Base-by-base conservation (phyloP, 1,140 invertebrate species). In the Drosophila pachea region DNA sequence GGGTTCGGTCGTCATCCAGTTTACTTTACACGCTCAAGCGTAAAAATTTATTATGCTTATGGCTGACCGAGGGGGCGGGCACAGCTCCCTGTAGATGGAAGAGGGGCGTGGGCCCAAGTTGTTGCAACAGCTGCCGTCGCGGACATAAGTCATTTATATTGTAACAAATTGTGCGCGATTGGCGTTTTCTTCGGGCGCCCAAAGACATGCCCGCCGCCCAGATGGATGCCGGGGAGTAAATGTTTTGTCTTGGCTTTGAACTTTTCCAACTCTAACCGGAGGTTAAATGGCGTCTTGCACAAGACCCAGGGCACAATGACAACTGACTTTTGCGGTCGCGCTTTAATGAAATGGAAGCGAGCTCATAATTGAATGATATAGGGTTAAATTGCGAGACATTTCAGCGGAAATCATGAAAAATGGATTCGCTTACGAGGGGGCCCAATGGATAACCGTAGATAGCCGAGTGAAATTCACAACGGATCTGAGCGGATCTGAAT, bases 1-100 rank as follows among this genome's bases (percentile, higher is more conserved):
- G 42, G 65, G n/a, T 53, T 43, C 45, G 63, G 42, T 54, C 55
- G 12, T 22, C 29, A 47, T 54, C 33, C 64, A 60, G 55, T 52
- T 67, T 32, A 60, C 52, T 58, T 69, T 56, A 56, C 58, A 61
- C 81, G 74, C 81, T 84, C 79, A 72, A 88, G 86, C 86, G 86
- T 88, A 83, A 83, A 88, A 88, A 88, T 88, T 79, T 88, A 86
- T 88, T 86, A 88, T 78, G 86, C 86, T 87, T 86, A 83, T 83
- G 78, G 76, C 68, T 70, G 56, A 4, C n/a, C 4, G 33, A 12
- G 3, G 31, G 33, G 16, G 5, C 38, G 42, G 14, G n/a, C 8
- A 12, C n/a, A 42, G n/a, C 40, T 14, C 22, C 22, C 22, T 22
- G 22, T 22, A 7, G 14, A 16, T 14, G 42, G 42, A 16, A 1